Percentiles rank a stretch among this genome's conserved stretches.
Conservation (phyloP, 2,888 invertebrate species). For the Thecophora atra region DNA sequence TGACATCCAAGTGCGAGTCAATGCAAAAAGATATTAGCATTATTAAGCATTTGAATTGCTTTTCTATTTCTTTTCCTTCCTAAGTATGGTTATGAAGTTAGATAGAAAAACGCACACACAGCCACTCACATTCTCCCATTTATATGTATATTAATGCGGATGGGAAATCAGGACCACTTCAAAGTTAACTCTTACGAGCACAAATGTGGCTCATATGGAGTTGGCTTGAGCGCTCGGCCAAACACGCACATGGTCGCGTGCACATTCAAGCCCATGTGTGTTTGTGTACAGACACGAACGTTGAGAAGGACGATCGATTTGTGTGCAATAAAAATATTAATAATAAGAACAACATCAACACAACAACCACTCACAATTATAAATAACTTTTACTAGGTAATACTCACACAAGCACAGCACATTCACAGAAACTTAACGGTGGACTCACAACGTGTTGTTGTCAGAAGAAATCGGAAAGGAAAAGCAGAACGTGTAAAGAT, state of each 20-base stretch:
- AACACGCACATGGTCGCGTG: neutral
- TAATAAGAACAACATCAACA: conserved; percentile 3
- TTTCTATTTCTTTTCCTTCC: too few species aligned
- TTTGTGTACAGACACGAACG: neutral
- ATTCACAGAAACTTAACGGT: too few species aligned
- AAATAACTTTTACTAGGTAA: too few species aligned
- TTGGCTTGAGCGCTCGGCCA: neutral
- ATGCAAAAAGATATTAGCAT: too few species aligned
- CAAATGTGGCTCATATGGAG: neutral
- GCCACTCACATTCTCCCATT: conserved; percentile 2
- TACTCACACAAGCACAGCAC: too few species aligned
- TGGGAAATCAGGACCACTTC: conserved; percentile 43
- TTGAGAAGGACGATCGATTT: neutral
- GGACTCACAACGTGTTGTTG: too few species aligned
- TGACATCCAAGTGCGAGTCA: too few species aligned
- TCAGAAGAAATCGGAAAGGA: too few species aligned
- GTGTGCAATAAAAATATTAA: conserved; percentile 21
- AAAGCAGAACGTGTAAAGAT: too few species aligned
- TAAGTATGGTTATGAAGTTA: too few species aligned
- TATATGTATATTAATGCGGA: neutral
- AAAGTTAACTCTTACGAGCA: conserved; percentile 45
- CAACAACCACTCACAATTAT: neutral
- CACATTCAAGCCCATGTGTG: too few species aligned
- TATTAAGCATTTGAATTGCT: too few species aligned
- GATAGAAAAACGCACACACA: neutral